Evolutionary conservation across 1,140 invertebrate species (phyloP).

Genomic region (Meloidogyne exigua): DNA sequence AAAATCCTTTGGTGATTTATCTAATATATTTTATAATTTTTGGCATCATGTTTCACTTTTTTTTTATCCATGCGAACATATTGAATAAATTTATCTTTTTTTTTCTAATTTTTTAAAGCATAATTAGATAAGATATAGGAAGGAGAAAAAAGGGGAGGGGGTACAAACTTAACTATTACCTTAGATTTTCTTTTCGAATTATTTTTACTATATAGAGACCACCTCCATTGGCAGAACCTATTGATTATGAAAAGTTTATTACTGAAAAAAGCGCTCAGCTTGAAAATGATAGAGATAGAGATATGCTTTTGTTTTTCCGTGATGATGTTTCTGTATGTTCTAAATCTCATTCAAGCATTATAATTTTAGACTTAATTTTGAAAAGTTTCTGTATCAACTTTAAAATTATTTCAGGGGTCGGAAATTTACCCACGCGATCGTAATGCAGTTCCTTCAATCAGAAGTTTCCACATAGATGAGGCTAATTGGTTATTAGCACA

Average conservation of each 20-base stretch:
- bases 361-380: constrained; percentile 9
- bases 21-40: no score
- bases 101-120: no score
- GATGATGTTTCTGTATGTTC: constrained; percentile 47
- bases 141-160: no score
- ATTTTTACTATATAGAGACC: constrained; percentile 33
- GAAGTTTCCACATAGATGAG: constrained; percentile 26
- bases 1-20: no score
- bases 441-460: constrained; percentile 38
- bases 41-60: no score
- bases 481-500: constrained; percentile 40
- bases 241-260: constrained; percentile 51
- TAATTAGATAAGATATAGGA: no score
- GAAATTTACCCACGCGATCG: constrained; percentile 38
- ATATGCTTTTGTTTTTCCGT: constrained; percentile 46
- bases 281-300: constrained; percentile 42
- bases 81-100: no score
- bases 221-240: constrained; percentile 37
- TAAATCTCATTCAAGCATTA: neutral
- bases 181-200: neutral
- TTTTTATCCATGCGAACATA: no score
- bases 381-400: neutral
- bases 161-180: no score
- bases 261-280: constrained; percentile 47
- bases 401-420: constrained; percentile 1